Conservation (phyloP, 2,113 vertebrate genomes). For the Psophia crepitans region DNA sequence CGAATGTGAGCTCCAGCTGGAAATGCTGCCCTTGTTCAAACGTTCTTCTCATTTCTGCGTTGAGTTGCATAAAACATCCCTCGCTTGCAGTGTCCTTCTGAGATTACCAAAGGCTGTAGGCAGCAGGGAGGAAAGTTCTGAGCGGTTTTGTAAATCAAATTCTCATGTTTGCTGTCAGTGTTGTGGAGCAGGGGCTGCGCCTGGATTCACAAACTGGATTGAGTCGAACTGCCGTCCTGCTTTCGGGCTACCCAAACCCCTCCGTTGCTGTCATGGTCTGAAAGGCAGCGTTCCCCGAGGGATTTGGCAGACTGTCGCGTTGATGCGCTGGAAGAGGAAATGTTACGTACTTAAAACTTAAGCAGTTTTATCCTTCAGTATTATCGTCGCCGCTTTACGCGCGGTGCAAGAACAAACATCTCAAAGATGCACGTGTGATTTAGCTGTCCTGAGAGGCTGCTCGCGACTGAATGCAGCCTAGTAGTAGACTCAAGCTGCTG, state of each 20-base stretch:
- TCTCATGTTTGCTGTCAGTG: neutral
- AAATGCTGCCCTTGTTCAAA: neutral
- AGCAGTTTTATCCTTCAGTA: neutral
- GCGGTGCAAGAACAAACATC: neutral
- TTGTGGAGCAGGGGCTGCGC: neutral
- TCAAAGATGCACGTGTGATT: neutral
- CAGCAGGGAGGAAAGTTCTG: neutral
- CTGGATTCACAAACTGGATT: neutral
- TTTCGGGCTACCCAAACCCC: neutral
- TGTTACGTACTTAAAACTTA: accelerated
- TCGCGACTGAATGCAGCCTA: accelerated
- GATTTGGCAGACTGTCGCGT: neutral
- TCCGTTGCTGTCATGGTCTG: neutral
- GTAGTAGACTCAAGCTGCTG: neutral
- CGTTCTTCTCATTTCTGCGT: neutral
- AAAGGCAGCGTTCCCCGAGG: neutral
- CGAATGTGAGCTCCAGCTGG: neutral
- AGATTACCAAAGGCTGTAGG: slow-evolving; percentile 22
- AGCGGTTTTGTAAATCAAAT: neutral
- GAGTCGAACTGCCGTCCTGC: accelerated
- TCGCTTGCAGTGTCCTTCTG: neutral
- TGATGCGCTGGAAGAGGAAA: neutral
- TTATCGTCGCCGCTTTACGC: neutral
- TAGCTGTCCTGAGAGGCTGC: neutral
- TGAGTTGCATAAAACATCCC: neutral